These are phyloP conservation scores for Lutraria lutraria DNA, from an alignment of 2,888 invertebrate species.

Conservation along the genomic window DNA sequence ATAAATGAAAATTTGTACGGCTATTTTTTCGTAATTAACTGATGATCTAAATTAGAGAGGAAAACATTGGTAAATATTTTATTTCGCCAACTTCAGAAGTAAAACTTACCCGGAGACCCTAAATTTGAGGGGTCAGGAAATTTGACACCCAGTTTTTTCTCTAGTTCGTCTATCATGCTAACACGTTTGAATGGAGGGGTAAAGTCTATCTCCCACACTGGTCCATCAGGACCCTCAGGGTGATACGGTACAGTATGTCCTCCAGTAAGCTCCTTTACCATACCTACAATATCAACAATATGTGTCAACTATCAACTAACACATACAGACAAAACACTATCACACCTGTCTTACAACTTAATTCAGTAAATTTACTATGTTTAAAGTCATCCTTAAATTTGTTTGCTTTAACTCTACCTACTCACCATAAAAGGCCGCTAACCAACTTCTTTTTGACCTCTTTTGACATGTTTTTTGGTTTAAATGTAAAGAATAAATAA, in stretches of 20 bases:
- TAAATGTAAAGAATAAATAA: too few species aligned
- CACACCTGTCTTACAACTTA: not conserved
- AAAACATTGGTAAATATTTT: too few species aligned
- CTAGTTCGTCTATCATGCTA: constrained; percentile 96
- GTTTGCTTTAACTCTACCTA: too few species aligned
- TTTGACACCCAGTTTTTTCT: constrained; percentile 90
- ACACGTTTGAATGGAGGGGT: constrained; percentile 98
- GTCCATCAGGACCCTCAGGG: constrained; percentile 92
- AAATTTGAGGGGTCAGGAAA: constrained; percentile 87
- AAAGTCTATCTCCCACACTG: constrained; percentile 95
- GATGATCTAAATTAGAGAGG: too few species aligned
- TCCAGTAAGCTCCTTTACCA: constrained; percentile 97
- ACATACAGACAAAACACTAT: not conserved
- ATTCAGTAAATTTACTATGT: too few species aligned
- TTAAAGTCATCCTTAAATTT: too few species aligned
- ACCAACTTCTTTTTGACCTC: too few species aligned
- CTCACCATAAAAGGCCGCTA: too few species aligned
- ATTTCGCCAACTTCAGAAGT: not conserved
- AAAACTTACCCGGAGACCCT: not conserved
- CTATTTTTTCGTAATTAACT: too few species aligned
- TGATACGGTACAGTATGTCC: constrained; percentile 96
- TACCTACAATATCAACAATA: constrained; percentile 88
- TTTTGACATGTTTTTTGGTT: too few species aligned
- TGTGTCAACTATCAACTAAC: not conserved
- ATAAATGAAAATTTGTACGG: too few species aligned